phyloP scores from a whole-genome alignment of 2,797 vertebrate species.

The Sylvia borin region DNA sequence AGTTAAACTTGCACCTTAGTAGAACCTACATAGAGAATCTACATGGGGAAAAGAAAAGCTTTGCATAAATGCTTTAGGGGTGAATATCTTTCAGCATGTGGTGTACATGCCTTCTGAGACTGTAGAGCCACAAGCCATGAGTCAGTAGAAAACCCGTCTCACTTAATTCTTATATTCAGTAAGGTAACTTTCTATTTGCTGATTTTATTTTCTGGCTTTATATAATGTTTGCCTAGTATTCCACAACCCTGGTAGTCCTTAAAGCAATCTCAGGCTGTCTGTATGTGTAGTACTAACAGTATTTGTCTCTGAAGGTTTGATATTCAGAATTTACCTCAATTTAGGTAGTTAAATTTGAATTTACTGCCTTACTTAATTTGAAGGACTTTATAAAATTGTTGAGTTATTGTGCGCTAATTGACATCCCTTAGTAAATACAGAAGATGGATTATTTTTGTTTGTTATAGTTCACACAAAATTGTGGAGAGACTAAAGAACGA shows the following conservation, averaged over 20 bases:
- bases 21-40: background rate
- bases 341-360: background rate
- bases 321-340: background rate
- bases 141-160: background rate
- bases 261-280: background rate
- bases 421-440: background rate
- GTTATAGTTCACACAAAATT: background rate
- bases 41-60: background rate
- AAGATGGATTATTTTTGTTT: background rate
- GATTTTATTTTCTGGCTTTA: background rate
- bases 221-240: background rate
- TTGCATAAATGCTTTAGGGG: background rate
- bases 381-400: background rate
- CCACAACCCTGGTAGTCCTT: background rate
- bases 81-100: background rate
- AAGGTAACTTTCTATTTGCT: background rate
- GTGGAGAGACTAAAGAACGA: background rate
- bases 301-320: background rate
- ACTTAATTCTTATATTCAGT: background rate
- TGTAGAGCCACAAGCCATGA: background rate
- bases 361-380: background rate
- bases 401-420: background rate
- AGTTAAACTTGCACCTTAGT: background rate
- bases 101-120: background rate
- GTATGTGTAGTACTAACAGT: background rate